phyloP scores from a whole-genome alignment of 2,113 vertebrate genomes.

The Circaetus cinerascens region DNA sequence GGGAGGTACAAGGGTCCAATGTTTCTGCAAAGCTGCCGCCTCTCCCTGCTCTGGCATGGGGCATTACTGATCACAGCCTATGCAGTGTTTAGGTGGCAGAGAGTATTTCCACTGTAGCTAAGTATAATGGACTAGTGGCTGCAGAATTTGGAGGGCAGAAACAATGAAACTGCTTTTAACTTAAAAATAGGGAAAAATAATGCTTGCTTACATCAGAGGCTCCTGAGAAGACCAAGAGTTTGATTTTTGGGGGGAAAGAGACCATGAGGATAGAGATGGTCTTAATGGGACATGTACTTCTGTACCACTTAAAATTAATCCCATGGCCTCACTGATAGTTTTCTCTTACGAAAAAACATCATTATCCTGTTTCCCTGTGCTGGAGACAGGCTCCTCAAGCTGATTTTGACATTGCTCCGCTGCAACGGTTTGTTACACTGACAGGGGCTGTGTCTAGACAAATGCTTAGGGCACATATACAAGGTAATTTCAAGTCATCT shows the following conservation, averaged over 20 bases:
- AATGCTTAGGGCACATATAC: background rate
- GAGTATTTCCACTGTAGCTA: background rate
- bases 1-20: background rate
- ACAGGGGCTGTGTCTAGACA: background rate
- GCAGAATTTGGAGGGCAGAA: background rate
- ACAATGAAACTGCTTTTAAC: background rate
- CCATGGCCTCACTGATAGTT: background rate
- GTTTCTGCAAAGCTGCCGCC: background rate
- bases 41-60: background rate
- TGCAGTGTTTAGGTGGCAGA: rapidly evolving
- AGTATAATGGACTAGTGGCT: background rate
- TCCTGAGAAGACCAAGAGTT: background rate
- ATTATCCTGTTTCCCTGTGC: background rate
- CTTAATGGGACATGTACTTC: background rate
- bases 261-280: background rate
- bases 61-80: background rate
- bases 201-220: background rate
- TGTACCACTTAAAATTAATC: background rate
- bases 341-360: background rate
- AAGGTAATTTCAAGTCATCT: background rate
- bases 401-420: background rate
- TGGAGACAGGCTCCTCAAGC: background rate
- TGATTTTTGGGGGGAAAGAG: background rate
- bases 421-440: background rate
- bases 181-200: background rate